Evolutionary conservation across 2,797 vertebrate species (phyloP).

Genomic region (Lagodon rhomboides): DNA sequence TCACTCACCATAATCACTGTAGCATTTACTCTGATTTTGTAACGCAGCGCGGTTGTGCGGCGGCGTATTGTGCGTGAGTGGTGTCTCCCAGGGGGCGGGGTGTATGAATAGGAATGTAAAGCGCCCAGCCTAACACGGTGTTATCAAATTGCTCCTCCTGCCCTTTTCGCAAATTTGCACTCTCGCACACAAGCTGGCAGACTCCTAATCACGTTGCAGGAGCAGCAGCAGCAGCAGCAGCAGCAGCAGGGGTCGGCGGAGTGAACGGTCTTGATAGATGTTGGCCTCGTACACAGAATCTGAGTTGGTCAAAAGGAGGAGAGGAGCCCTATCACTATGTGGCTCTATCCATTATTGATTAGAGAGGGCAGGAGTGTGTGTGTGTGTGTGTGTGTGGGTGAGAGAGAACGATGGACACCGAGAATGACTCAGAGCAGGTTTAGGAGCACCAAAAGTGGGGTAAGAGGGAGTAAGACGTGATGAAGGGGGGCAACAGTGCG

Average conservation of each 20-base stretch:
- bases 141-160: conserved; percentile 62
- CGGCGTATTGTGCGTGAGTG: conserved; percentile 44
- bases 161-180: conserved; percentile 57
- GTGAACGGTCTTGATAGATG: conserved; percentile 67
- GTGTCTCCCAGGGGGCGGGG: conserved; percentile 49
- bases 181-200: background rate
- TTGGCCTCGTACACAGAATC: conserved; percentile 55
- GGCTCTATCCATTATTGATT: conserved; percentile 71
- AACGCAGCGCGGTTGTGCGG: conserved; percentile 33
- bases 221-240: no score
- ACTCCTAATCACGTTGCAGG: conserved; percentile 50
- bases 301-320: conserved; percentile 61
- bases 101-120: conserved; percentile 64
- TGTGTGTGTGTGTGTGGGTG: background rate
- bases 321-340: conserved; percentile 53
- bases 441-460: conserved; percentile 5
- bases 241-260: conserved; percentile 44
- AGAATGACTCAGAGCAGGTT: conserved; percentile 15
- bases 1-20: conserved; percentile 54
- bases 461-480: conserved; percentile 7
- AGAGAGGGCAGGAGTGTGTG: conserved; percentile 15
- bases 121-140: conserved; percentile 39
- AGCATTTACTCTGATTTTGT: conserved; percentile 58
- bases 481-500: background rate
- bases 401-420: conserved; percentile 6